Conservation (phyloP, 2,888 invertebrate genomes). For the Cybosia mesomella region DNA sequence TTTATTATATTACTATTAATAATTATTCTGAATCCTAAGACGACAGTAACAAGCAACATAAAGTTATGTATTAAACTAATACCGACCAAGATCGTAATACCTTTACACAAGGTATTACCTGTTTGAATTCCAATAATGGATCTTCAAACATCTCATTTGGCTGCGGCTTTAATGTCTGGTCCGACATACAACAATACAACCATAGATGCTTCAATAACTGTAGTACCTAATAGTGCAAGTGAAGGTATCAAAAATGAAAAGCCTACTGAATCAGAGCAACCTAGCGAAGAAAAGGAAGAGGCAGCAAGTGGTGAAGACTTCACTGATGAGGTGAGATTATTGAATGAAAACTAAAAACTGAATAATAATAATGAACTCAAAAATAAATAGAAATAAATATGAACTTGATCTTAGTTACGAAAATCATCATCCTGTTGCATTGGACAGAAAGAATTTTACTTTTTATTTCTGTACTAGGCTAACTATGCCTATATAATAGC, state of each 20-base stretch:
- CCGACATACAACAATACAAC: slow-evolving; percentile 60
- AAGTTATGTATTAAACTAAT: slow-evolving; percentile 5
- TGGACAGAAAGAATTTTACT: too few relatives aligned
- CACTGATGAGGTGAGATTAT: slow-evolving; percentile 75
- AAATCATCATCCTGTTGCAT: not conserved
- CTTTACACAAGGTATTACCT: not conserved
- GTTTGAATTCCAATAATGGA: slow-evolving; percentile 65
- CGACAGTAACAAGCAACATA: not conserved
- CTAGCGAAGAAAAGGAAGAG: slow-evolving; percentile 80
- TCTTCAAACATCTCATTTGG: slow-evolving; percentile 82
- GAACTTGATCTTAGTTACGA: not conserved
- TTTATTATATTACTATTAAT: not conserved
- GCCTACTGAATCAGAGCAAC: slow-evolving; percentile 69
- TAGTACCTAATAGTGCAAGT: slow-evolving; percentile 39
- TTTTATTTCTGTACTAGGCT: too few relatives aligned
- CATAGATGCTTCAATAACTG: slow-evolving; percentile 42
- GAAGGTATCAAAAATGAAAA: slow-evolving; percentile 71
- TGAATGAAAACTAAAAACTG: not conserved
- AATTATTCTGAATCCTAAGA: not conserved
- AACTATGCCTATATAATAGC: too few relatives aligned
- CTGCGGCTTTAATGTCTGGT: slow-evolving; percentile 82
- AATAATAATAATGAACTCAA: too few relatives aligned
- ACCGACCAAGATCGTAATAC: too few relatives aligned
- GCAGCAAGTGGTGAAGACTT: slow-evolving; percentile 81
- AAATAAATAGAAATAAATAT: not conserved